Evolutionary conservation across 2,888 invertebrate genomes (phyloP).

Genomic region (Spodoptera littoralis): DNA sequence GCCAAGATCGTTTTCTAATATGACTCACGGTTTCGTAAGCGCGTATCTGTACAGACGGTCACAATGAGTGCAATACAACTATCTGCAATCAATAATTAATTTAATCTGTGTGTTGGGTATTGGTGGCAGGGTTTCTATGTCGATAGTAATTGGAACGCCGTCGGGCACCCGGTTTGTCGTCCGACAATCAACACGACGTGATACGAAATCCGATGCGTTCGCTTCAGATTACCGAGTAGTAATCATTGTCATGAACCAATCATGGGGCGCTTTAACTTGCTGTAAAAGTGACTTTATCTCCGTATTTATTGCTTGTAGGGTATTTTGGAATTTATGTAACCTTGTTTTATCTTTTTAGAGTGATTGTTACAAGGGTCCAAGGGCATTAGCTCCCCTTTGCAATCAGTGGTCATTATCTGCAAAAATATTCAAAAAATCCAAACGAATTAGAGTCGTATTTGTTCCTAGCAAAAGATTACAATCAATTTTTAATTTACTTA

Average conservation of each 20-base stretch:
- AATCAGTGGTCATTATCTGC: slow-evolving; percentile 1
- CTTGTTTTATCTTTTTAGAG: slow-evolving; percentile 1
- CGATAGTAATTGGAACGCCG: slow-evolving; percentile 85
- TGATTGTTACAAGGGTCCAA: not conserved
- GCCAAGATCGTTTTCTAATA: not conserved
- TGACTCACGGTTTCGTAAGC: not conserved
- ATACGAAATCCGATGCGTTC: slow-evolving; percentile 85
- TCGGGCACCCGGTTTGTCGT: slow-evolving; percentile 80
- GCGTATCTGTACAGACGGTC: not conserved
- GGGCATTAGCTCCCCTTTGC: not conserved
- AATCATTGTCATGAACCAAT: slow-evolving; percentile 77
- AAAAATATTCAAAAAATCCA: not conserved
- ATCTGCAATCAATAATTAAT: slow-evolving; percentile 42
- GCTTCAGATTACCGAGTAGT: slow-evolving; percentile 71
- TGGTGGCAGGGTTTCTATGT: slow-evolving; percentile 78
- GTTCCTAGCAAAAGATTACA: not conserved
- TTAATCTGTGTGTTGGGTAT: slow-evolving; percentile 58
- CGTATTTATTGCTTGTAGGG: slow-evolving; percentile 33
- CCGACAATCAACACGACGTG: slow-evolving; percentile 87
- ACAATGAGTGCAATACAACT: slow-evolving; percentile 17
- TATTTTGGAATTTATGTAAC: slow-evolving; percentile 9
- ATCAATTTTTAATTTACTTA: not conserved
- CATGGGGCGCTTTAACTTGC: slow-evolving; percentile 57
- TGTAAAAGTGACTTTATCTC: slow-evolving; percentile 49
- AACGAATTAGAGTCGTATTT: not conserved